Evolutionary conservation across 2,113 vertebrate genomes (phyloP).

Genomic region (Sprattus sprattus): DNA sequence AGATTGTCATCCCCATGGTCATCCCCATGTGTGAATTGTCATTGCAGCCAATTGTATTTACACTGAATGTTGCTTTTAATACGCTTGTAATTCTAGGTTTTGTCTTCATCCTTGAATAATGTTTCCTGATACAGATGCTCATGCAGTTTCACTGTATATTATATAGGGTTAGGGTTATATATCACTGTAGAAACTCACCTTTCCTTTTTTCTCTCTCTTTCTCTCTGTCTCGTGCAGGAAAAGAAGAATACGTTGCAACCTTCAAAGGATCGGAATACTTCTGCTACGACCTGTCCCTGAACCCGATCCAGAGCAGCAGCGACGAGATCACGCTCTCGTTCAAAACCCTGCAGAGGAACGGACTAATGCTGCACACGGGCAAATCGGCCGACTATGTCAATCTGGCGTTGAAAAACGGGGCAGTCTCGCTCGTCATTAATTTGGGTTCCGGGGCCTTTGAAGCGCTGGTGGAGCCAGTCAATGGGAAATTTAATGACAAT

Average conservation of each 20-base stretch:
- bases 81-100: neutral
- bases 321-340: constrained; percentile 98
- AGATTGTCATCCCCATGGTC: neutral
- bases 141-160: neutral
- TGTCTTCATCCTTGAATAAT: neutral
- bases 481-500: constrained; percentile 99
- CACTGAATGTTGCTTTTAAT: neutral
- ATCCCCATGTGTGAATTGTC: neutral
- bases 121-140: neutral
- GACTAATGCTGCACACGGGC: constrained; percentile 98
- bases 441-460: constrained; percentile 99
- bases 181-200: neutral
- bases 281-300: constrained; percentile 98
- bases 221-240: constrained; percentile 77
- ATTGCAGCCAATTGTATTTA: neutral
- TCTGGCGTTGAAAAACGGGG: constrained; percentile 98
- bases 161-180: neutral
- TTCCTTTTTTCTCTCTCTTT: constrained; percentile 47
- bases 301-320: constrained; percentile 98
- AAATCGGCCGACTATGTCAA: constrained; percentile 99
- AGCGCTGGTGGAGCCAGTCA: constrained; percentile 99
- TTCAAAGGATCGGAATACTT: constrained; percentile 99
- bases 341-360: constrained; percentile 98
- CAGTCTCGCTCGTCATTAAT: constrained; percentile 99
- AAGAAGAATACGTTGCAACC: constrained; percentile 96